Evolutionary conservation across 1,140 invertebrate genomes (phyloP).

Genomic region (Penaeus chinensis): DNA sequence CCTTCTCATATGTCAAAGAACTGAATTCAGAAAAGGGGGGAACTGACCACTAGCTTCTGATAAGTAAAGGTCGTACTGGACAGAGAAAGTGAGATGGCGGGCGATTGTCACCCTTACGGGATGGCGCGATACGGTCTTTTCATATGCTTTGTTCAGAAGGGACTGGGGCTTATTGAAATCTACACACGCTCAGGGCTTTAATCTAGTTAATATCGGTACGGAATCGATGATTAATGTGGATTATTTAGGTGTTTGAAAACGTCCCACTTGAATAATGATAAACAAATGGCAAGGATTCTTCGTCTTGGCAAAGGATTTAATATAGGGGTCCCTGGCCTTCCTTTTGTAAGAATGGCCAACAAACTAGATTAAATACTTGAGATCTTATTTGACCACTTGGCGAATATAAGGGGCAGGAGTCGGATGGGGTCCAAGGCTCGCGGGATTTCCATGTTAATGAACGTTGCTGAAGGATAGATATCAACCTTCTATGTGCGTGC

Average conservation of each 20-base stretch:
- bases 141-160: background rate
- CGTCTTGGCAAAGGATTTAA: too few species aligned
- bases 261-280: slow-evolving; percentile 1
- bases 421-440: too few species aligned
- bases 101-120: slow-evolving; percentile 13
- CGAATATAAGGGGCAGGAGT: background rate
- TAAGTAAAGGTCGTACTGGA: slow-evolving; percentile 39
- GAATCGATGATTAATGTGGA: slow-evolving; percentile 16
- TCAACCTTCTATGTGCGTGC: too few species aligned
- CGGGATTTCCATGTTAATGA: too few species aligned
- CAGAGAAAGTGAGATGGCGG: slow-evolving; percentile 20
- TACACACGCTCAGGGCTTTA: slow-evolving; percentile 11
- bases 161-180: slow-evolving; percentile 23
- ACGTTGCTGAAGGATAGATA: too few species aligned
- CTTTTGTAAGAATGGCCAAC: background rate
- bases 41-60: slow-evolving; percentile 47
- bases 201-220: slow-evolving; percentile 22
- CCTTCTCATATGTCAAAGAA: slow-evolving; percentile 61
- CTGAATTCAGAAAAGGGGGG: slow-evolving; percentile 57
- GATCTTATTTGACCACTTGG: background rate
- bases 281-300: too few species aligned
- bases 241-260: slow-evolving; percentile 1
- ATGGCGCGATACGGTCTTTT: background rate
- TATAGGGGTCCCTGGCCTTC: too few species aligned
- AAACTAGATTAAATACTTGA: slow-evolving; percentile 12